Evolutionary conservation across 2,797 vertebrate species (phyloP).

Genomic region (Epinephelus malabaricus): DNA sequence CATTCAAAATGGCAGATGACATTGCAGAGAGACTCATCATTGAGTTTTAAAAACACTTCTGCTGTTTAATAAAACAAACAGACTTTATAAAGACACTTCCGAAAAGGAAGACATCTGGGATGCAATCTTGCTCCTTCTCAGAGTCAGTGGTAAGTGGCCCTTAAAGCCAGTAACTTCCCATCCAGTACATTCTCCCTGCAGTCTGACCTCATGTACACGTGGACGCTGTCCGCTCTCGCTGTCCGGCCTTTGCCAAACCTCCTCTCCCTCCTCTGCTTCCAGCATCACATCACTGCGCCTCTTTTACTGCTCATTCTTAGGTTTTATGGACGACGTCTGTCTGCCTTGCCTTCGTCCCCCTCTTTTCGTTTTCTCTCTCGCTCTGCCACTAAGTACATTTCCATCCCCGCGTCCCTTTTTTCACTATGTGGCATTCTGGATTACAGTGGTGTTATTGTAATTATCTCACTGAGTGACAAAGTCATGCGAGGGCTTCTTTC

Average conservation of each 20-base stretch:
- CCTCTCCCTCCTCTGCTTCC: slow-evolving; percentile 41
- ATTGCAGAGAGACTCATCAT: too few relatives aligned
- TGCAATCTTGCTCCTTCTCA: too few relatives aligned
- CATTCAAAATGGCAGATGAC: too few relatives aligned
- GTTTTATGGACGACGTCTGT: slow-evolving; percentile 76
- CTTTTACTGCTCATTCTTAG: slow-evolving; percentile 72
- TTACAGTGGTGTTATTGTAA: slow-evolving; percentile 78
- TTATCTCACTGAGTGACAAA: slow-evolving; percentile 69
- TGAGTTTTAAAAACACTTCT: too few relatives aligned
- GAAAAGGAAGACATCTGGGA: too few relatives aligned
- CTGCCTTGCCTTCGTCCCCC: slow-evolving; percentile 54
- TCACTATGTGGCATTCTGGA: slow-evolving; percentile 62
- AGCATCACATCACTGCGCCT: slow-evolving; percentile 64
- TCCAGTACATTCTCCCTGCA: slow-evolving; percentile 28
- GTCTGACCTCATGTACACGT: slow-evolving; percentile 70
- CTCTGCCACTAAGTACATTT: slow-evolving; percentile 82
- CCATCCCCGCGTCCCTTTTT: slow-evolving; percentile 68
- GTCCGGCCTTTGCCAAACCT: slow-evolving; percentile 54
- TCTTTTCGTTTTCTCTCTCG: slow-evolving; percentile 44
- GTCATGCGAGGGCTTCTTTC: slow-evolving; percentile 69
- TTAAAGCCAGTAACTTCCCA: slow-evolving; percentile 7
- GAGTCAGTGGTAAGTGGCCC: too few relatives aligned
- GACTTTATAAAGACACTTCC: too few relatives aligned
- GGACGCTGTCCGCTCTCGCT: slow-evolving; percentile 47
- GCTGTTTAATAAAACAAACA: too few relatives aligned